Base-by-base conservation (phyloP, 2,113 vertebrate species). In the Pangasianodon gigas region DNA sequence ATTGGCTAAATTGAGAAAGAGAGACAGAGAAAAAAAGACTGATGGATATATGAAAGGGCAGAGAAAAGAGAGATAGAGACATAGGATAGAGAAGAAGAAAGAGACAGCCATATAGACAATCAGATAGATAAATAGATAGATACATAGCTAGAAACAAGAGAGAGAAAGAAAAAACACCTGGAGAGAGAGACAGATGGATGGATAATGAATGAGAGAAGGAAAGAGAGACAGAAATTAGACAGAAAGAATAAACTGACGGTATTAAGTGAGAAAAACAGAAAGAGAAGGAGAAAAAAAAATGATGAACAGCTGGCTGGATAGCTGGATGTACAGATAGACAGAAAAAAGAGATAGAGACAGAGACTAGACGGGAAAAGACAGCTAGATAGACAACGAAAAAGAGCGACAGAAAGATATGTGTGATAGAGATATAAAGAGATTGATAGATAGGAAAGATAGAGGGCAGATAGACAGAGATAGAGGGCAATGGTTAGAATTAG, bases 201-300 rank as follows among this genome's bases (percentile, higher is more conserved):
- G 29, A 6, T 6, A 67, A n/a, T n/a, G 65, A 67, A 11, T n/a
- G 29, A 60, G 56, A 88, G 75, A 62, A 24, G 41, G 52, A 79
- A 58, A 87, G 44, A 51, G 85, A 71, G 44, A 54, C 62, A 86
- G 67, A 69, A 32, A 69, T 46, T 32, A n/a, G 52, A 69, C 62
- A 71, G 51, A 71, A 54, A 51, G 37, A 51, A 32, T 44, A 65
- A 65, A 51, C 18, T 7, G 48, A 51, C 26, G 21, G 51, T 5
- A 86, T 18, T 37, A 67, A 14, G 8, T 51, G 9, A 67, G 18
- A 65, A 29, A 65, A 29, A 24, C 21, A 65, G 24, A 65, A 6
- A 32, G 65, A 32, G 24, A 62, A 26, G 26, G 60, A 26, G 21
- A 58, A 16, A 67, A 9, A 13, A 9, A 32, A 71, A 6, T 71